Percentiles rank a stretch among this genome's conserved stretches.
Conservation (phyloP, 2,113 vertebrate genomes). For the Thymallus thymallus region DNA sequence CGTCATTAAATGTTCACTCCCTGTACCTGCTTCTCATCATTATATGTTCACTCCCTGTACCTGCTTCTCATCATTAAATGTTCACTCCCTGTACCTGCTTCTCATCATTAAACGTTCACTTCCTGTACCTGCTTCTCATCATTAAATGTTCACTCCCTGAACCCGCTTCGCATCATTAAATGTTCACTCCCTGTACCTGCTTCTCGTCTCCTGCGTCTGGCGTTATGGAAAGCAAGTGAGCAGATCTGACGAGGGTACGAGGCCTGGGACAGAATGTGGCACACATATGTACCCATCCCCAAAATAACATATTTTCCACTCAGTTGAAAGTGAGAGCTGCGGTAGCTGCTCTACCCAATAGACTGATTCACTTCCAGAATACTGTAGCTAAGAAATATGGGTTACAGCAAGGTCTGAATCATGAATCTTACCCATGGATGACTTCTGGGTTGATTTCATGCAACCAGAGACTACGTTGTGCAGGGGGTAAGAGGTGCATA, state of each 20-base stretch:
- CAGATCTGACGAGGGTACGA: background rate
- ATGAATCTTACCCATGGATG: background rate
- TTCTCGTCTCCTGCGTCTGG: too few relatives aligned
- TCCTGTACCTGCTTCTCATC: too few relatives aligned
- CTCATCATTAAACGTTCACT: too few relatives aligned
- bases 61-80: too few relatives aligned
- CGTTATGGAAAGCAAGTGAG: background rate
- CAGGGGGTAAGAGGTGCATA: background rate
- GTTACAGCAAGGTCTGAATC: background rate
- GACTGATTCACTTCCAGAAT: background rate
- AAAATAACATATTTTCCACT: slow-evolving; percentile 5
- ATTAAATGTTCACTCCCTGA: too few relatives aligned
- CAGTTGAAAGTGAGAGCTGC: background rate
- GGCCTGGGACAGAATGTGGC: background rate
- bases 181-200: too few relatives aligned
- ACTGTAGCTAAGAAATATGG: background rate
- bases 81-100: too few relatives aligned
- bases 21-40: too few relatives aligned
- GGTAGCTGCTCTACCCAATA: background rate
- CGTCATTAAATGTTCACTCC: too few relatives aligned
- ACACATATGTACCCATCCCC: background rate
- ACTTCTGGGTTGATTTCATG: slow-evolving; percentile 1
- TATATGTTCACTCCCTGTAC: too few relatives aligned
- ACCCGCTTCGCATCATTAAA: too few relatives aligned
- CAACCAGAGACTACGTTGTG: background rate